Evolutionary conservation across 2,888 invertebrate species (phyloP).

Genomic region (Coleophora flavipennella): DNA sequence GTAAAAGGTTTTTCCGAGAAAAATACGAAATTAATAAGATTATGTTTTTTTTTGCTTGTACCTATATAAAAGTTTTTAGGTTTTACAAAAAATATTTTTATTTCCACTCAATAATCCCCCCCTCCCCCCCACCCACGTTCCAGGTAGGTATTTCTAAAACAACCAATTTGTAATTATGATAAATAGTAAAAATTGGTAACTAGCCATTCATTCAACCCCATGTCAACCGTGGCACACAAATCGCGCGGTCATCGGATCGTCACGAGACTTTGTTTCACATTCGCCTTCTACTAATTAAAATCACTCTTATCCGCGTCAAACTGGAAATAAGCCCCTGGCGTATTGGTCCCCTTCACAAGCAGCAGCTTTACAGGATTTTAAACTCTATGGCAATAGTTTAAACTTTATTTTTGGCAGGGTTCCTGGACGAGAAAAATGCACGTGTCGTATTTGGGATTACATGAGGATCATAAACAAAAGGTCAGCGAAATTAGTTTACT

Average conservation of each 20-base stretch:
- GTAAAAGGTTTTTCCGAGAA: no score
- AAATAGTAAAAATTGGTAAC: no score
- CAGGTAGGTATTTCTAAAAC: no score
- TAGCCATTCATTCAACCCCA: no score
- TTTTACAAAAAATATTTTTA: no score
- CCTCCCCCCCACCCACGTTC: no score
- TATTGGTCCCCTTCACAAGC: slow-evolving; percentile 33
- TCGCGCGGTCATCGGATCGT: slow-evolving; percentile 16
- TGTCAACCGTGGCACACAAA: no score
- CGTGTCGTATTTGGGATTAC: slow-evolving; percentile 71
- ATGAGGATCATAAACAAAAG: slow-evolving; percentile 63
- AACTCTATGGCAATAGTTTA: slow-evolving; percentile 22
- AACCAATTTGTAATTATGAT: no score
- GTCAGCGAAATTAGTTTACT: slow-evolving; percentile 29
- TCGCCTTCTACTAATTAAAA: slow-evolving; percentile 59
- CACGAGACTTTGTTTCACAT: slow-evolving; percentile 31
- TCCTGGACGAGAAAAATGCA: slow-evolving; percentile 52
- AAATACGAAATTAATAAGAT: no score
- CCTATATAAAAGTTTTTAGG: no score
- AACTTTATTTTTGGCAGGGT: slow-evolving; percentile 20
- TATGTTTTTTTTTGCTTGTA: no score
- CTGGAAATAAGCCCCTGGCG: slow-evolving; percentile 58
- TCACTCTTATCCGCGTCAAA: slow-evolving; percentile 60
- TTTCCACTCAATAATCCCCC: no score
- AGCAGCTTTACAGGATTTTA: slow-evolving; percentile 15